Percentiles rank a stretch among this genome's conserved stretches.
These are phyloP conservation scores for Lycocerus yunnanus DNA, from an alignment of 2,888 invertebrate species.

Conservation along the genomic window DNA sequence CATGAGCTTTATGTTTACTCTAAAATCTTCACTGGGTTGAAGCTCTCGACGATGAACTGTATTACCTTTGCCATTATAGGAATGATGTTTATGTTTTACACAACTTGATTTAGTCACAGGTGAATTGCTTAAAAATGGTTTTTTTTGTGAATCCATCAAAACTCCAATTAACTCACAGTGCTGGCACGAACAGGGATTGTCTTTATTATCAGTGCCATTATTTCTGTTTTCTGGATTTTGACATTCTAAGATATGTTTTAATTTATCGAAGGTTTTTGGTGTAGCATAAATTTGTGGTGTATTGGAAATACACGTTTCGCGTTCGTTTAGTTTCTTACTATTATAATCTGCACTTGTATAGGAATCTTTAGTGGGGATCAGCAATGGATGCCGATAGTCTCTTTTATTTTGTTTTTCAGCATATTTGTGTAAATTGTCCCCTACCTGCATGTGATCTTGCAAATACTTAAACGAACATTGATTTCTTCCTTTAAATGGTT, in stretches of 20 bases:
- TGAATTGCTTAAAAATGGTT: conserved; percentile 41
- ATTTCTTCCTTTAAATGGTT: not conserved
- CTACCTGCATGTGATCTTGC: not conserved
- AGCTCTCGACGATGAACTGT: not conserved
- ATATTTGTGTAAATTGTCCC: not conserved
- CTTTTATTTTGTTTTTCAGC: not conserved
- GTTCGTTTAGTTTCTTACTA: not conserved
- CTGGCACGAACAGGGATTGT: conserved; percentile 49
- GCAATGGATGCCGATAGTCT: not conserved
- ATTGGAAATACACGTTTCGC: not conserved
- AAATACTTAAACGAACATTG: not conserved
- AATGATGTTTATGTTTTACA: not conserved
- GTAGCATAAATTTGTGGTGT: conserved; percentile 46
- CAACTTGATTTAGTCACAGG: not conserved
- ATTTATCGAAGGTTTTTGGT: conserved; percentile 41
- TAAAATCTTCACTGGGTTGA: not conserved
- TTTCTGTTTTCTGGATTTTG: conserved; percentile 38
- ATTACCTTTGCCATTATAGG: not conserved
- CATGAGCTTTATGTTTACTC: not conserved
- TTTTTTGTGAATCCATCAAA: conserved; percentile 50
- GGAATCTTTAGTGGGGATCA: not conserved
- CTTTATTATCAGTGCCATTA: conserved; percentile 34
- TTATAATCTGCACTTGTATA: not conserved
- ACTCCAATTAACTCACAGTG: conserved; percentile 52
- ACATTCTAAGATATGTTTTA: conserved; percentile 44